Evolutionary conservation across 2,113 vertebrate species (phyloP).

Genomic region (Mola mola): DNA sequence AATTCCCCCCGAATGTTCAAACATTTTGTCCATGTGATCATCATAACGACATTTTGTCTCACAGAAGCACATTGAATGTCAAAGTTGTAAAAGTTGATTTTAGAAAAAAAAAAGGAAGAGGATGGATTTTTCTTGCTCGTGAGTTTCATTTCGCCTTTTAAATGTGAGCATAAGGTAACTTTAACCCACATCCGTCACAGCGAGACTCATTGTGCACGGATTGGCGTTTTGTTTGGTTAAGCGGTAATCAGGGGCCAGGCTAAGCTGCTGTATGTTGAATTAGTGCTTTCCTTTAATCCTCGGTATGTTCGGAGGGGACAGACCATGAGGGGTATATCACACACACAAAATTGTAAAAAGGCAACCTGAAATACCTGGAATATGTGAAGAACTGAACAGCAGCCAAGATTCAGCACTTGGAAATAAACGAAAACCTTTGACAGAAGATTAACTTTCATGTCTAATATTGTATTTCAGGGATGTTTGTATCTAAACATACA

Average conservation of each 20-base stretch:
- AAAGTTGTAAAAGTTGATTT: slow-evolving; percentile 16
- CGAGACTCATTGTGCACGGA: slow-evolving; percentile 58
- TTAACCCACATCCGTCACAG: slow-evolving; percentile 70
- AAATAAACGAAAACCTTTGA: no score
- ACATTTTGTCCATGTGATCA: slow-evolving; percentile 18
- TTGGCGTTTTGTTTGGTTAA: slow-evolving; percentile 70
- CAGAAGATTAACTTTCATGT: no score
- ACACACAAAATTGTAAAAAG: no score
- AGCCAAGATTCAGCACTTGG: no score
- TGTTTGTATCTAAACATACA: no score
- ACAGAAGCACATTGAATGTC: neutral
- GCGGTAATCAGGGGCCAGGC: slow-evolving; percentile 63
- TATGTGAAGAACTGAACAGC: no score
- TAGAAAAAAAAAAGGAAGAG: neutral
- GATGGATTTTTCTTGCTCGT: slow-evolving; percentile 6
- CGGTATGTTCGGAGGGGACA: no score
- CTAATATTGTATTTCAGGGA: no score
- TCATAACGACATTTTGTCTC: slow-evolving; percentile 18
- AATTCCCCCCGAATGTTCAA: slow-evolving; percentile 52
- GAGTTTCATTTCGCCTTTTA: slow-evolving; percentile 32
- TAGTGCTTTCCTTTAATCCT: slow-evolving; percentile 63
- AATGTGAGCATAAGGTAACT: slow-evolving; percentile 60
- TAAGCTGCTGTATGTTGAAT: slow-evolving; percentile 72
- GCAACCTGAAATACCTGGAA: no score
- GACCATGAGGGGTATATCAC: no score